A percentile compares a stretch with the other conserved stretches of the same genome.
Conservation (phyloP, 2,888 invertebrate species). For the Arrhopalites spinosus region DNA sequence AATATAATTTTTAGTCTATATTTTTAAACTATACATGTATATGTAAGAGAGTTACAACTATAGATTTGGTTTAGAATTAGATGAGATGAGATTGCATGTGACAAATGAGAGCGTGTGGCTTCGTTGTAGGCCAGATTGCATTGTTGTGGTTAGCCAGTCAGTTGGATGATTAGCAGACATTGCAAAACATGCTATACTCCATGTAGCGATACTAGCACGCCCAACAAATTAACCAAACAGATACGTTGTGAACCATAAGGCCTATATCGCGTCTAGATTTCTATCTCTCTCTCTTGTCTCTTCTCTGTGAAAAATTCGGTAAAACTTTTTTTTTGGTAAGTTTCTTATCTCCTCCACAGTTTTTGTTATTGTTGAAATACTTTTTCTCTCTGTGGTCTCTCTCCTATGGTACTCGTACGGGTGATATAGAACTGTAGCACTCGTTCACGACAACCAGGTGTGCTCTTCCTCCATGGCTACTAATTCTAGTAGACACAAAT, state of each 20-base stretch:
- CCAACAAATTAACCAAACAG: slow-evolving; percentile 42
- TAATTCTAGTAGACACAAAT: background rate
- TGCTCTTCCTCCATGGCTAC: slow-evolving; percentile 9
- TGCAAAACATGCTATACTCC: slow-evolving; percentile 41
- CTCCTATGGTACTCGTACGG: too few relatives aligned
- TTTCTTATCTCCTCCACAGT: background rate
- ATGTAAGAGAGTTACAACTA: too few relatives aligned
- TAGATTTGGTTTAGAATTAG: slow-evolving; percentile 26
- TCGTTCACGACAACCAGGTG: slow-evolving; percentile 33
- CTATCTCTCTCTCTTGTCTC: background rate
- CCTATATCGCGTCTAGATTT: slow-evolving; percentile 28
- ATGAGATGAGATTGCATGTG: slow-evolving; percentile 37
- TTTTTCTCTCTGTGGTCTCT: background rate
- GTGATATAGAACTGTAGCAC: background rate
- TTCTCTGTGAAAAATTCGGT: too few relatives aligned
- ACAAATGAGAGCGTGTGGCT: slow-evolving; percentile 33
- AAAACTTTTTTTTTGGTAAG: too few relatives aligned
- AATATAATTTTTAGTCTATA: background rate
- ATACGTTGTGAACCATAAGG: slow-evolving; percentile 22
- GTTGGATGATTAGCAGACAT: slow-evolving; percentile 38
- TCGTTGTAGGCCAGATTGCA: slow-evolving; percentile 28
- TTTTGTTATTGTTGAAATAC: background rate
- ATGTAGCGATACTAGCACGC: slow-evolving; percentile 40
- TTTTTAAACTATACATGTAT: too few relatives aligned
- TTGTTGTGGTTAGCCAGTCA: slow-evolving; percentile 28